Base-by-base conservation (phyloP, 2,113 vertebrate species). In the Guaruba guarouba region DNA sequence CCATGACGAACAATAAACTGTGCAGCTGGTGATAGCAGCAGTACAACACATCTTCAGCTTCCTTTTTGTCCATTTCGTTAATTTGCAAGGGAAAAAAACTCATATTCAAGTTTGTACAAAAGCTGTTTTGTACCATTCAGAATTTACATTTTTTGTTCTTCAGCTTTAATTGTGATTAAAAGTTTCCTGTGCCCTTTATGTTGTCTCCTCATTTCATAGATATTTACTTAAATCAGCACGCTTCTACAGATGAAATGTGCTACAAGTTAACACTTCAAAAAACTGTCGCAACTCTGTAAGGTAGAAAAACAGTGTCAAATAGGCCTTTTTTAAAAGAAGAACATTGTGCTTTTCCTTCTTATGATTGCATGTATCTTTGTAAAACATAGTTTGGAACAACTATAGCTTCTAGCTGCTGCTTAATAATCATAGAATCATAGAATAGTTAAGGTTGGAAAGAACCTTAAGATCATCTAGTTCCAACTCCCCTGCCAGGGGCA, bases 21-120 rank as follows among this genome's bases (percentile, higher is more conserved):
- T 88, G 79, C 76, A 95, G 90, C 76, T 95, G 90, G 91, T 76
- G 68, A 66, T 66, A 86, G 51, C 71, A 88, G 37, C 55, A 85
- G 41, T 14, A 48, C 48, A 82, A 37, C 54, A 39, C 25, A 76
- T 76, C 29, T 82, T 86, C 51, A 44, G 16, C 41, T 62, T 70
- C 31, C 66, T 92, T 94, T 74, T 80, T 85, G 1, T 5, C n/a
- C 13, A n/a, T 84, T 93, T 84, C 70, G 39, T 76, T 70, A 41
- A 44, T 80, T 80, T 90, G 64, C 39, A 84, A 94, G 33, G 28
- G 29, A 92, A 82, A 10, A 74, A 92, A 85, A 22, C 51, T 71
- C 55, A 57, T 51, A 67, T 87, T 84, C 48, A 71, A 85, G 48
- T 69, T 87, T 87, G 63, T 69, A 78, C 39, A 88, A 93, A 95